phyloP scores from a whole-genome alignment of 2,888 invertebrate genomes.

The Acanthosoma haemorrhoidale region DNA sequence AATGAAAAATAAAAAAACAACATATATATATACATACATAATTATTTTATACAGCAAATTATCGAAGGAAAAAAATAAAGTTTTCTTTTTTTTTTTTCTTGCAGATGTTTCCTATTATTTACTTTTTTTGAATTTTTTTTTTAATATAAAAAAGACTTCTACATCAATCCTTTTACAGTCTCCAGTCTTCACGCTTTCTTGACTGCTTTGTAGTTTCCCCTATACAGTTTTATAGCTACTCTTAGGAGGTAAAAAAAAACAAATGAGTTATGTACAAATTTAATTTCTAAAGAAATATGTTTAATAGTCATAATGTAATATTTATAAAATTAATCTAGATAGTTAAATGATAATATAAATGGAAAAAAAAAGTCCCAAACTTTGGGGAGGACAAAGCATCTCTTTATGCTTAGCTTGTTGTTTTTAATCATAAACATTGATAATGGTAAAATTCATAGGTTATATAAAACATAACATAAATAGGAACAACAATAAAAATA shows the following conservation, averaged over 20 bases:
- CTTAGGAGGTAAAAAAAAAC: neutral
- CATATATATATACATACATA: slow-evolving; percentile 2
- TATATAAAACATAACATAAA: too few relatives aligned
- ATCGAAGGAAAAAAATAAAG: neutral
- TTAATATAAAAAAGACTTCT: neutral
- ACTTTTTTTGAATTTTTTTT: neutral
- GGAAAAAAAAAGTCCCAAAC: neutral
- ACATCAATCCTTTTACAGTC: neutral
- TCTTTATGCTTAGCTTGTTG: too few relatives aligned
- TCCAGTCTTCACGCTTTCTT: slow-evolving; percentile 3
- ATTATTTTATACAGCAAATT: neutral
- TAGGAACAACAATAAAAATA: too few relatives aligned
- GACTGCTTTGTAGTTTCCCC: neutral
- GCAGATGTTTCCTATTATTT: too few relatives aligned
- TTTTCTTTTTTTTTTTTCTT: neutral
- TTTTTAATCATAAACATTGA: too few relatives aligned
- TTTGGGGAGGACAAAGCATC: neutral
- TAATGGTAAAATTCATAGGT: too few relatives aligned
- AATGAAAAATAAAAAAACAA: neutral
- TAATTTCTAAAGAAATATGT: neutral
- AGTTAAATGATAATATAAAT: neutral
- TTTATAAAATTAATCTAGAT: neutral
- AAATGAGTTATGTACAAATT: neutral
- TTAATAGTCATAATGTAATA: neutral
- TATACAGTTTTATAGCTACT: neutral